phyloP scores from a whole-genome alignment of 2,797 vertebrate species.

The Falco peregrinus region DNA sequence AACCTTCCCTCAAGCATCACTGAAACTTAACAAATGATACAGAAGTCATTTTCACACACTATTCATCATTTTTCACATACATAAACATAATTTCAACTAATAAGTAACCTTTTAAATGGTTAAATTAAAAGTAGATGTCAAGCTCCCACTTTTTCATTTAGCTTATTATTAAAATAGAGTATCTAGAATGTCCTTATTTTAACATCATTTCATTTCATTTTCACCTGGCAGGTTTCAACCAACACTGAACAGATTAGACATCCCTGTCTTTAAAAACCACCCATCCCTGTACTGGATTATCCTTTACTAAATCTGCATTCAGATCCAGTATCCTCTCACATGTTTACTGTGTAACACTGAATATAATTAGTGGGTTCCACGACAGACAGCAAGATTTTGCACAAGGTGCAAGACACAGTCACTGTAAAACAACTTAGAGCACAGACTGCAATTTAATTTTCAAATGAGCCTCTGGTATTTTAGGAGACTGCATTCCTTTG shows the following conservation, averaged over 20 bases:
- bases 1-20: background rate
- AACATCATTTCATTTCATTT: background rate
- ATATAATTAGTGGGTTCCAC: background rate
- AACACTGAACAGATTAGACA: background rate
- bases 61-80: background rate
- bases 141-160: background rate
- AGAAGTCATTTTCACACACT: background rate
- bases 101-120: background rate
- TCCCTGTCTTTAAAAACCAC: background rate
- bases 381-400: slow-evolving; percentile 6
- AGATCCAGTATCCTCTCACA: background rate
- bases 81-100: background rate
- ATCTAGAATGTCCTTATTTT: background rate
- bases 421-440: background rate
- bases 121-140: background rate
- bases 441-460: background rate
- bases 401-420: slow-evolving; percentile 8
- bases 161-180: background rate
- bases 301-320: slow-evolving; percentile 7
- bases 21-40: background rate
- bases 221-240: background rate
- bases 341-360: background rate
- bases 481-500: background rate
- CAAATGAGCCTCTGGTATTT: background rate
- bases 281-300: background rate